Evolutionary conservation across 2,888 invertebrate genomes (phyloP), one percentile per base, ranked within the genome.

Genomic region (Galerucella nymphaeae): DNA sequence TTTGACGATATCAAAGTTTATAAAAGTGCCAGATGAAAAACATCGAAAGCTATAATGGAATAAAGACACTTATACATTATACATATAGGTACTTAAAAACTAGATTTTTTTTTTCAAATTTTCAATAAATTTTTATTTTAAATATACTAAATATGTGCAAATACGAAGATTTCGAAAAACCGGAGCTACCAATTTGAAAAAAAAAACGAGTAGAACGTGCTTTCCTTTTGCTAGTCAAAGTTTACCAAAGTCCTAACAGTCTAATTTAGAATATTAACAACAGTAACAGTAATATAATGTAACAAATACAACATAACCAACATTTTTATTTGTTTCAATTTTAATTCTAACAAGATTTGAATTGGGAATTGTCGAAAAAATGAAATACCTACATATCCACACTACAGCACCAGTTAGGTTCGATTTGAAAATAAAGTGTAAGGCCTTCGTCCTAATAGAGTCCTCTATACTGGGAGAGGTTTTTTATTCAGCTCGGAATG

Each of bases 221-320:
- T 30, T 55, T 62, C 66, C 55, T n/a, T 18, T n/a, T 65, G 72
- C 74, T 78, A 82, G 81, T 80, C 82, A 79, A 80, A 82, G 78
- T 69, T 64, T 70, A 65, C 66, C 70, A 68, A 53, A 66, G 59
- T 72, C 78, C 77, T 77, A 80, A 80, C 76, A 80, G 75, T 77
- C 77, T 79, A 79, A 74, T 80, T 80, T 79, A 83, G 82, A 82
- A 82, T 82, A 82, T 82, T 80, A 85, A 83, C 82, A 83, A 83
- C 82, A 81, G 81, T 82, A 85, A 85, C 85, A 85, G 82, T 82
- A 82, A 85, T 85, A 85, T 85, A 85, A 83, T 85, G 81, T 85
- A 85, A 85, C 85, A 85, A 83, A 85, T 83, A 83, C 83, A 83
- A 84, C 82, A 81, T 84, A 85, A 85, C 84, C 79, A 82, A 83